Evolutionary conservation across 64 coral and sea anemone species (phyloP), one percentile per base, ranked within the genome.

Genomic region (Platygyra sinensis): DNA sequence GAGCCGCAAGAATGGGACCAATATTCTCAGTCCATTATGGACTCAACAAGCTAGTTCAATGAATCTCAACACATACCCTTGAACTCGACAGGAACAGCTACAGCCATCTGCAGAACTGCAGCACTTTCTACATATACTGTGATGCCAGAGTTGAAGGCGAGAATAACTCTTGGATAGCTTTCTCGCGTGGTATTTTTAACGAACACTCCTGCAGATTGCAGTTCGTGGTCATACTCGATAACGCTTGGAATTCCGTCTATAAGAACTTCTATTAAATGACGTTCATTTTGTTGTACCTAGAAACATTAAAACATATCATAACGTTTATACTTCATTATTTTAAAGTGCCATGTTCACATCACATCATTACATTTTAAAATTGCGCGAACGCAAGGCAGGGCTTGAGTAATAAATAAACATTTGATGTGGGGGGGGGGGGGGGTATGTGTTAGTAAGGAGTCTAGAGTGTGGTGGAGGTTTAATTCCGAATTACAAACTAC

Each of bases 21-120:
- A 46, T 4, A 46, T 46, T 46, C 42, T 46, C n/a, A n/a, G n/a
- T n/a, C 42, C 42, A 46, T 5, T 46, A 46, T 8, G 42, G 6
- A 46, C 42, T 5, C 3, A 46, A 46, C 42, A 46, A 46, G 42
- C 5, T 46, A 46, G 42, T 46, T 46, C 42, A 46, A 46, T 46
- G 6, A 57, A 14, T 14, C 15, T 57, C 54, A 14, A 12, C 5
- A 22, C 65, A 14, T 73, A 92, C 90, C 83, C 72, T 92, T 92
- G 30, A 87, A 87, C 31, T 87, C 28, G 4, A 82, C 74, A 52
- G 91, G 91, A 9, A 93, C 67, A n/a, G 71, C 51, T 2, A 93
- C 17, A 20, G 75, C 87, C 42, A 93, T 39, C 77, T 93, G 91
- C 5, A 93, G 17, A 32, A 93, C 86, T 27, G 52, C 75, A 10